phyloP scores from a whole-genome alignment of 2,888 invertebrate species.

The Melieria crassipennis region DNA sequence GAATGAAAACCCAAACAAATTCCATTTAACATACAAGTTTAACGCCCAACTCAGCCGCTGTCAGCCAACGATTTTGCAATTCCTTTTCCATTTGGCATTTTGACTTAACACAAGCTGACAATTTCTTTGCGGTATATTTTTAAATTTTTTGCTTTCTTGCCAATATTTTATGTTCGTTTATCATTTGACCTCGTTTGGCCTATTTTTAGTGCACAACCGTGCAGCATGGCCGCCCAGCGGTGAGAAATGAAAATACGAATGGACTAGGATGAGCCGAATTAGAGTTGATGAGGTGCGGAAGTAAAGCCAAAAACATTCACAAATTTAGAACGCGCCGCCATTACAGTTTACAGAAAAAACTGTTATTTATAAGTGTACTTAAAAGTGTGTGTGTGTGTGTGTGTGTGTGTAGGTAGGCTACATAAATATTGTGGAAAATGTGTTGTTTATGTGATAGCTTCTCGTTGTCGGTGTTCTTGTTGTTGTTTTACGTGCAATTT shows the following conservation, averaged over 20 bases:
- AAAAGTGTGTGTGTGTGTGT: not conserved
- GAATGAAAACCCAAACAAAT: too few relatives aligned
- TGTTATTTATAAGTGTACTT: too few relatives aligned
- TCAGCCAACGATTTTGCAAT: not conserved
- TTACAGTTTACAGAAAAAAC: too few relatives aligned
- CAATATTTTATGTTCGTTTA: conserved; percentile 1
- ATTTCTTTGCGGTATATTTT: too few relatives aligned
- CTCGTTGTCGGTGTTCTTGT: not conserved
- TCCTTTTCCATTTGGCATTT: not conserved
- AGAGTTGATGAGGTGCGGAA: not conserved
- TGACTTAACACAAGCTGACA: not conserved
- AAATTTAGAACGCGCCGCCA: not conserved
- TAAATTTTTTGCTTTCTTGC: not conserved
- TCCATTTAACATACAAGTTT: too few relatives aligned
- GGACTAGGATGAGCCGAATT: not conserved
- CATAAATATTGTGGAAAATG: not conserved
- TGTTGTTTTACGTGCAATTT: not conserved
- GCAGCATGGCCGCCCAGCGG: not conserved
- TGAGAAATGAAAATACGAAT: not conserved
- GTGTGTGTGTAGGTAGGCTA: not conserved
- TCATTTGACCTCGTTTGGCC: conserved; percentile 16
- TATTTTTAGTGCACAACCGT: not conserved
- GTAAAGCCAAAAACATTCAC: not conserved
- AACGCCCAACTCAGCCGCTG: not conserved
- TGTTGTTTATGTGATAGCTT: conserved; percentile 33